Evolutionary conservation across 2,797 vertebrate species (phyloP), one percentile per base, ranked within the genome.

Genomic region (Sebastiscus albofasciatus): DNA sequence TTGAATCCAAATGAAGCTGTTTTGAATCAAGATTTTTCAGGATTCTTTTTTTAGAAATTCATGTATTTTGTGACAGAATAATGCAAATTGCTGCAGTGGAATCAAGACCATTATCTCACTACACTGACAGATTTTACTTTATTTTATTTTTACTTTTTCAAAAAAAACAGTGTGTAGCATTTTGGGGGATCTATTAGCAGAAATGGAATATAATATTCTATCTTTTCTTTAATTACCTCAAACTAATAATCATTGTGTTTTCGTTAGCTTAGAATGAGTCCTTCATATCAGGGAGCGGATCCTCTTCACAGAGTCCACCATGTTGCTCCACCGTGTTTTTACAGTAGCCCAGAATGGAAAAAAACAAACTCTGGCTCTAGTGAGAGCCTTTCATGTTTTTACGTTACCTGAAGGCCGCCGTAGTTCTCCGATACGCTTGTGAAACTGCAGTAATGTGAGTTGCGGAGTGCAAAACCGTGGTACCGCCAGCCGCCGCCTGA

Each of bases 331-430:
- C 36, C 36, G 14, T 39, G 2, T 39, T 6, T 6, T 13, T 39
- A 39, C 39, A 39, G 39, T 39, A 39, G 13, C 39, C 5, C 0
- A 39, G 13, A 39, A 39, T 0, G 39, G 39, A 2, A 1, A 39
- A 36, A 39, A 39, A 0, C 36, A 6, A 39, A 39, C 39, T 1
- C 0, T 39, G 2, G 1, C 36, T 39, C 36, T 14, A 14, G 36
- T 0, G 13, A 39, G 2, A 39, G 36, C 1, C 13, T 39, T 39
- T 39, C 2, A 1, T 0, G 0, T 39, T 39, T 39, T 1, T 14
- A 14, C 1, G 13, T 39, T 39, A 6, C 39, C 39, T 0, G 39
- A 39, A 39, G 39, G 13, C 13, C 5, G 0, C 36, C 12, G 2
- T 13, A 39, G 34, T 34, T 34, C 34, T 34, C 34, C 11, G 0